phyloP scores from a whole-genome alignment of 2,888 invertebrate species.

The Heliconius ethilla region DNA sequence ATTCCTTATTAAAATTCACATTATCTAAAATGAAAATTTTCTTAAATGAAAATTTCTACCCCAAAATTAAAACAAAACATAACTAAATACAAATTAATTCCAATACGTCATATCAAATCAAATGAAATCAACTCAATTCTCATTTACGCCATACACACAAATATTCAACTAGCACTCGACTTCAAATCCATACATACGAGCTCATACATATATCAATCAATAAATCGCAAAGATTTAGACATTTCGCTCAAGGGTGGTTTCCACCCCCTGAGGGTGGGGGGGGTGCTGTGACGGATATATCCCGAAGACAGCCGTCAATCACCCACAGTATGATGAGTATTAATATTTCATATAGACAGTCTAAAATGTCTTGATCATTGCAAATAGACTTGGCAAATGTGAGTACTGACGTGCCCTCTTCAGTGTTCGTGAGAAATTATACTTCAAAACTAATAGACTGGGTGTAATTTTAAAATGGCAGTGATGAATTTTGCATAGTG shows the following conservation, averaged over 20 bases:
- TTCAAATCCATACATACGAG: neutral
- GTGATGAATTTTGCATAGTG: slow-evolving; percentile 10
- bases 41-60: too few relatives aligned
- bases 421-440: slow-evolving; percentile 32
- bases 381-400: slow-evolving; percentile 41
- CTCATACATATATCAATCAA: slow-evolving; percentile 74
- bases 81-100: slow-evolving; percentile 32
- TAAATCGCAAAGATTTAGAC: slow-evolving; percentile 80
- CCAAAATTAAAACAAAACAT: neutral
- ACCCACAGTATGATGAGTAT: slow-evolving; percentile 77
- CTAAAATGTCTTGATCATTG: slow-evolving; percentile 56
- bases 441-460: slow-evolving; percentile 32
- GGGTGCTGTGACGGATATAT: slow-evolving; percentile 79
- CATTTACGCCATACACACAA: neutral
- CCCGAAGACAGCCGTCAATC: slow-evolving; percentile 79
- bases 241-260: slow-evolving; percentile 61
- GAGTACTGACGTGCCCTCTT: slow-evolving; percentile 27
- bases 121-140: slow-evolving; percentile 31
- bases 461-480: slow-evolving; percentile 27
- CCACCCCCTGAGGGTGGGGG: slow-evolving; percentile 53
- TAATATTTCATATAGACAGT: slow-evolving; percentile 69
- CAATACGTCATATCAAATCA: slow-evolving; percentile 48
- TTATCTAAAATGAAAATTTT: too few relatives aligned
- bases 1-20: neutral
- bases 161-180: neutral